A percentile compares a stretch with the other conserved stretches of the same genome.
Conservation (phyloP, 2,888 invertebrate genomes). For the Sceliomorpha sp. region DNA sequence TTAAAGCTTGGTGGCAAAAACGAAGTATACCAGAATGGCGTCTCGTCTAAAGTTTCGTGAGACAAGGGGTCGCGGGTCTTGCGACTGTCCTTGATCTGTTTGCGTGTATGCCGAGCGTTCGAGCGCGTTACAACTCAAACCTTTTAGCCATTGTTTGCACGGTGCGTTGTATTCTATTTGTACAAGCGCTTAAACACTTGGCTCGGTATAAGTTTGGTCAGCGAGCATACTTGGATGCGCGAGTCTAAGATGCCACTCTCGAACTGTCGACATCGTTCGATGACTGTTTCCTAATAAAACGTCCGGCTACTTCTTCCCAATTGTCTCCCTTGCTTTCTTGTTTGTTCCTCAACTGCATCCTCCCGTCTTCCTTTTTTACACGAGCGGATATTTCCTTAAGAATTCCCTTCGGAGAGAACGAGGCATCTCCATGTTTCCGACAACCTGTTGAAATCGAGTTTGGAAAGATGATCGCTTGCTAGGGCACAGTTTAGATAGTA, state of each 20-base stretch:
- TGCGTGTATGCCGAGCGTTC: slow-evolving; percentile 72
- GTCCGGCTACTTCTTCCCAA: slow-evolving; percentile 34
- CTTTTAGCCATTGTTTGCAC: slow-evolving; percentile 78
- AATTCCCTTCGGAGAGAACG: slow-evolving; percentile 10
- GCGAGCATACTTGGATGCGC: slow-evolving; percentile 23
- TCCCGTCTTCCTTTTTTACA: slow-evolving; percentile 30
- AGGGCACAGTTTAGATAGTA: too few relatives aligned
- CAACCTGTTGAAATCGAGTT: slow-evolving; percentile 12
- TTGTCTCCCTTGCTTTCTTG: slow-evolving; percentile 3
- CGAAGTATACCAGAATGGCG: slow-evolving; percentile 1
- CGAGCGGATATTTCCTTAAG: slow-evolving; percentile 17
- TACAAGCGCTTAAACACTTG: slow-evolving; percentile 79
- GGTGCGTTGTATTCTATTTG: slow-evolving; percentile 77
- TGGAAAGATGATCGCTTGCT: not conserved
- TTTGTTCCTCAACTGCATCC: slow-evolving; percentile 20
- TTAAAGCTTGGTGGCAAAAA: not conserved
- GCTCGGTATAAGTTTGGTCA: slow-evolving; percentile 51
- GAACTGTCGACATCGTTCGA: slow-evolving; percentile 39
- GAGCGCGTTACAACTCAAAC: slow-evolving; percentile 79
- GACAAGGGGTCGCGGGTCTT: slow-evolving; percentile 14
- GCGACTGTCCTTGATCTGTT: slow-evolving; percentile 63
- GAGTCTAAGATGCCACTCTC: slow-evolving; percentile 39
- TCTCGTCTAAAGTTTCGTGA: slow-evolving; percentile 1
- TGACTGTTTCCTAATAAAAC: slow-evolving; percentile 47
- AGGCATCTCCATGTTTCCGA: slow-evolving; percentile 12